Evolutionary conservation across 2,888 invertebrate species (phyloP).

Genomic region (Eurytoma adleriae): DNA sequence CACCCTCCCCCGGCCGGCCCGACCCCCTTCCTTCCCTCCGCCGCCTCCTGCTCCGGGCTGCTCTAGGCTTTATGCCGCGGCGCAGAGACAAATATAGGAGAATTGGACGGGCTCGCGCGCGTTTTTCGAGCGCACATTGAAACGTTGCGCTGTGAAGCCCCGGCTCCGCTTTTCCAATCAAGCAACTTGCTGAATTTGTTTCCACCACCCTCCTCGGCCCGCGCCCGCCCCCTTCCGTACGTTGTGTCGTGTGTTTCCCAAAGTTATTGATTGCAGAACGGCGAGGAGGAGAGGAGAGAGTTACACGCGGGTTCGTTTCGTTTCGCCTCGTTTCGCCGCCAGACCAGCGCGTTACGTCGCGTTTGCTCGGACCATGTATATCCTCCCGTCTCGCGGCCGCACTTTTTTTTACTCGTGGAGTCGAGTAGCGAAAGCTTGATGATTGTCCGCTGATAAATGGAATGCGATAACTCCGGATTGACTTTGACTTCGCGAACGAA

Average conservation of each 20-base stretch:
- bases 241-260: background rate
- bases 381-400: too few relatives aligned
- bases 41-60: background rate
- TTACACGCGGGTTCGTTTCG: slow-evolving; percentile 66
- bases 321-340: slow-evolving; percentile 72
- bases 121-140: slow-evolving; percentile 13
- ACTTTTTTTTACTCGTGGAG: too few relatives aligned
- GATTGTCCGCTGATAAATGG: too few relatives aligned
- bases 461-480: too few relatives aligned
- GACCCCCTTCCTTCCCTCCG: background rate
- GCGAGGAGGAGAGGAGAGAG: background rate
- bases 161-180: slow-evolving; percentile 64
- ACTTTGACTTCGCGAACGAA: too few relatives aligned
- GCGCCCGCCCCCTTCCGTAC: slow-evolving; percentile 32
- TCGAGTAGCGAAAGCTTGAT: too few relatives aligned
- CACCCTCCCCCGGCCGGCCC: background rate
- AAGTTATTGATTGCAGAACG: too few relatives aligned
- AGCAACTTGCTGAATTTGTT: slow-evolving; percentile 70
- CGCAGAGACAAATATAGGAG: slow-evolving; percentile 42
- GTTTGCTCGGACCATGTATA: slow-evolving; percentile 65
- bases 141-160: slow-evolving; percentile 18
- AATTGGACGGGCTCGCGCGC: slow-evolving; percentile 28
- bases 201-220: slow-evolving; percentile 61
- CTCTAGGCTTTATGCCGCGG: slow-evolving; percentile 38
- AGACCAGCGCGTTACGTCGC: slow-evolving; percentile 69